Evolutionary conservation across 2,797 vertebrate species (phyloP), one percentile per base, ranked within the genome.

Genomic region (Psittacula echo): DNA sequence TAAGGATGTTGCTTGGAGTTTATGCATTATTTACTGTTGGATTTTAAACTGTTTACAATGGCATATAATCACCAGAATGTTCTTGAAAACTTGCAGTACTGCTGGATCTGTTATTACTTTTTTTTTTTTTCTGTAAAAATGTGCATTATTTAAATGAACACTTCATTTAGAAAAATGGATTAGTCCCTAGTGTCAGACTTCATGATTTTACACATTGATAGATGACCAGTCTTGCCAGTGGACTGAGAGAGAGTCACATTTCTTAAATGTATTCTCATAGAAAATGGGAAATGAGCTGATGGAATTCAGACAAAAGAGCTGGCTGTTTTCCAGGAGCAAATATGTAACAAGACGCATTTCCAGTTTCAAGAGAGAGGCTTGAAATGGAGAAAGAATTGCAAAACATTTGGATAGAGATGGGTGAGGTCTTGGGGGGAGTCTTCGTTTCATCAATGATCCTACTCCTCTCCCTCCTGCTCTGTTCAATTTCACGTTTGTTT

Each of bases 241-340:
- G 77, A 24, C 79, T 93, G 90, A 84, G 82, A 78, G 65, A 91
- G 66, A 71, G 64, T 61, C 81, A 50, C 90, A 85, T 94, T 92
- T 96, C 90, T 96, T 62, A 91, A 62, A 82, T 34, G 53, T 92
- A 84, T 87, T 97, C 96, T 98, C 97, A 89, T 45, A 94, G 97
- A 95, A 97, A 97, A 95, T 97, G 95, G 90, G 93, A 97, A 97
- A 80, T 86, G 84, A 97, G 62, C 73, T 94, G 86, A 83, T 96
- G 95, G 97, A 97, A 97, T 98, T 96, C 92, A 96, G 95, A 94
- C 47, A 44, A 60, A 91, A 84, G 81, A 85, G 86, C 81, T 97
- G 96, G 93, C 91, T 47, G 34, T 50, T 45, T 88, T 97, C 96
- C 97, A 97, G 92, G 56, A 95, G 64, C 91, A 91, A 94, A 95